Percentiles rank a stretch among this genome's conserved stretches.
Conservation (phyloP, 2,113 vertebrate genomes). For the Pelvicachromis taeniatus region DNA sequence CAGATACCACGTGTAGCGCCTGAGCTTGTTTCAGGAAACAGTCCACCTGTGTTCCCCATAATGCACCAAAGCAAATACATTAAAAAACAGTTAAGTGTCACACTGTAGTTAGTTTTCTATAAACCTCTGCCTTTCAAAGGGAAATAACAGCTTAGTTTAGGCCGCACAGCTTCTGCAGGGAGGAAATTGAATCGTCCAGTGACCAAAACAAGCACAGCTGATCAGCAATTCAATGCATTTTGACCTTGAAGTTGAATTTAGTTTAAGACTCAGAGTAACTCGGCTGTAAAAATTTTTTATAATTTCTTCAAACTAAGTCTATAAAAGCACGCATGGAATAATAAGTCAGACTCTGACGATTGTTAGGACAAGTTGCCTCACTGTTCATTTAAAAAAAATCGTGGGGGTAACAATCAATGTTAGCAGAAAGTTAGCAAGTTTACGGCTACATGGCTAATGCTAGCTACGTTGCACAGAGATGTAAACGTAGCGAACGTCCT, state of each 20-base stretch:
- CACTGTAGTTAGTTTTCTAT: neutral
- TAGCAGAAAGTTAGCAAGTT: constrained; percentile 13
- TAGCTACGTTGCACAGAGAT: neutral
- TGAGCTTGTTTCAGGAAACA: neutral
- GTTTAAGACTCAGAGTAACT: neutral
- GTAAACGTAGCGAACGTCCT: neutral
- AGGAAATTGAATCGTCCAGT: neutral
- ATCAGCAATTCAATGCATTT: neutral
- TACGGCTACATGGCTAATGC: constrained; percentile 11
- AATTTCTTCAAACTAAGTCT: neutral
- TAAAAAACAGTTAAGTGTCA: neutral
- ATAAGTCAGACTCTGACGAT: fast-evolving
- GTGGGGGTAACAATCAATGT: neutral
- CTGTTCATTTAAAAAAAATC: neutral
- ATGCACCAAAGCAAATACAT: neutral
- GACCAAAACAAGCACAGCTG: neutral
- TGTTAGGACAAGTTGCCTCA: neutral
- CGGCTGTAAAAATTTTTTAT: neutral
- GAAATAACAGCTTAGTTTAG: neutral
- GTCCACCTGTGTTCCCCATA: neutral
- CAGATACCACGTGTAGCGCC: neutral
- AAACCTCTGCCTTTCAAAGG: neutral
- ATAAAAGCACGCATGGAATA: fast-evolving
- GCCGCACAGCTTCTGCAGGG: neutral
- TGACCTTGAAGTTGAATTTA: constrained; percentile 55